Evolutionary conservation across 2,797 vertebrate species (phyloP).

Genomic region (Takifugu rubripes): DNA sequence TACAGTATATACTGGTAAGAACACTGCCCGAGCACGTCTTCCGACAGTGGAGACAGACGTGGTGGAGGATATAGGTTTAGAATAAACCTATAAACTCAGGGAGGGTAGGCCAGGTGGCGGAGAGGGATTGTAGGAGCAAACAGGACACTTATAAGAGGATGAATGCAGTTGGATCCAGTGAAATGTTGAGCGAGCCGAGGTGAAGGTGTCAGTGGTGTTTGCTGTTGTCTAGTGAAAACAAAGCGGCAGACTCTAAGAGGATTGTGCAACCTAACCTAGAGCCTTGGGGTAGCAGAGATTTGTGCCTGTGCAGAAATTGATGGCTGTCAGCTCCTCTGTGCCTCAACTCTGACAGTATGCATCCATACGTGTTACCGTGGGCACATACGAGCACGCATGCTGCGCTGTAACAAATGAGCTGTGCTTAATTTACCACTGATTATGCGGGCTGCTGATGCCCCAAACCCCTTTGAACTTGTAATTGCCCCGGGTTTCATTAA

Average conservation of each 20-base stretch:
- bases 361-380: slow-evolving; percentile 68
- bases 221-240: slow-evolving; percentile 73
- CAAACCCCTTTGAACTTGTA: slow-evolving; percentile 99
- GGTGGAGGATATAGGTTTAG: slow-evolving; percentile 23
- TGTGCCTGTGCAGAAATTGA: slow-evolving; percentile 89
- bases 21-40: not conserved
- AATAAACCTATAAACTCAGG: slow-evolving; percentile 18
- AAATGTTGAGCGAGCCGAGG: slow-evolving; percentile 47
- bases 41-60: slow-evolving; percentile 17
- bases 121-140: slow-evolving; percentile 56
- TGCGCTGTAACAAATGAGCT: slow-evolving; percentile 94
- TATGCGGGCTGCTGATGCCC: slow-evolving; percentile 95
- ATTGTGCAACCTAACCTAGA: slow-evolving; percentile 74
- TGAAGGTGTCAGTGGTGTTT: slow-evolving; percentile 61
- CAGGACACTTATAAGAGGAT: slow-evolving; percentile 71
- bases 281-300: slow-evolving; percentile 86
- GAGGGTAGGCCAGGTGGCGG: slow-evolving; percentile 40
- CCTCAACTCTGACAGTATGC: slow-evolving; percentile 86
- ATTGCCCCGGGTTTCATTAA: slow-evolving; percentile 99
- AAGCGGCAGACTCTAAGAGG: slow-evolving; percentile 80
- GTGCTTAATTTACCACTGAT: slow-evolving; percentile 96
- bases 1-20: not conserved
- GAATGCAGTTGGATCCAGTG: slow-evolving; percentile 54
- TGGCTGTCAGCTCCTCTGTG: slow-evolving; percentile 87
- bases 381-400: slow-evolving; percentile 59